Evolutionary conservation across 2,888 invertebrate species (phyloP), one percentile per base, ranked within the genome.

Genomic region (Mesorhabditis sp.): DNA sequence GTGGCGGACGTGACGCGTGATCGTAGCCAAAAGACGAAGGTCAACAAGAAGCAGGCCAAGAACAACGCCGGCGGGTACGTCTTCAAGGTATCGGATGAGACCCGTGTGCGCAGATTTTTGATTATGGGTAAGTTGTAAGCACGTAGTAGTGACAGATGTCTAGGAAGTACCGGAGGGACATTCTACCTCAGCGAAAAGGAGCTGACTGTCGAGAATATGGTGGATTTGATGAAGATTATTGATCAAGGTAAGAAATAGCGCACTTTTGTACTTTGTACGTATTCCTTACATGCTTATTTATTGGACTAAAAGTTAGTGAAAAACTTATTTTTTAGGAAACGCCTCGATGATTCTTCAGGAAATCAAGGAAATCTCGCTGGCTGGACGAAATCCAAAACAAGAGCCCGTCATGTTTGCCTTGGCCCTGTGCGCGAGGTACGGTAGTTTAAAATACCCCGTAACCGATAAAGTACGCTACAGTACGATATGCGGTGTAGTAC

Each of bases 361-460:
- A 45, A 76, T 87, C 4, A 74, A 76, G 43, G 78, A 82, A 13
- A 83, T 86, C 70, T 86, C 86, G 65, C 61, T 79, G 42, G 77
- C 82, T 5, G 86, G 86, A 4, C 76, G 87, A n/a, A 83, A 87
- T 61, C 89, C 84, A 42, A 80, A 76, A 50, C 80, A 80, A 72
- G 76, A 73, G 45, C 72, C 90, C 7, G 87, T 90, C n/a, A 88
- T 91, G 65, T 90, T 90, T 87, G 90, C 90, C 13, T 85, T 91
- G 66, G 90, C 90, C 2, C 88, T 90, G 80, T 91, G 90, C 81
- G 87, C 90, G 3, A 87, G 89, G 73, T 84, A 83, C 10, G 2
- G 28, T 28, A 28, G 28, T 1, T 28, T 28, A 28, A 2, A 28
- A 28, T 28, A 28, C 28, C 28, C 28, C 2, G 28, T 28, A 28